A percentile compares a stretch with the other conserved stretches of the same genome.
Evolutionary conservation across 2,797 vertebrate genomes (phyloP).

Genomic region (Lophius americanus): DNA sequence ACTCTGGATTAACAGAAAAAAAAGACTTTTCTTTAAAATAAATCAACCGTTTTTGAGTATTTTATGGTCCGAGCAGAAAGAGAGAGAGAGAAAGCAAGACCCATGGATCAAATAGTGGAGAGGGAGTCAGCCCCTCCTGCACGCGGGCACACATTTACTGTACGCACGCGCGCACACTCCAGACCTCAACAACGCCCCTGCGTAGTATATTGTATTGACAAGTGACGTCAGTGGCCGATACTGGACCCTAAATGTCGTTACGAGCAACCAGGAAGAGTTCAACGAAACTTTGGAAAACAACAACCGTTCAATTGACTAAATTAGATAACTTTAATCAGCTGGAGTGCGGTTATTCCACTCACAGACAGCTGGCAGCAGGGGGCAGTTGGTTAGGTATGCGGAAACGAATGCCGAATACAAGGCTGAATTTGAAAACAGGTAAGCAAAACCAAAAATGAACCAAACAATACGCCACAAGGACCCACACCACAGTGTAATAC

Average conservation of each 20-base stretch:
- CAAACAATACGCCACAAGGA: neutral
- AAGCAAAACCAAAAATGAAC: rapidly evolving
- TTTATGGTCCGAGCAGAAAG: too few relatives aligned
- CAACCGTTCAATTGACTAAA: rapidly evolving
- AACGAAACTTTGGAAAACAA: neutral
- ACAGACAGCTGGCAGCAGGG: slow-evolving; percentile 11
- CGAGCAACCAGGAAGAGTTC: neutral
- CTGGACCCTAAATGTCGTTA: neutral
- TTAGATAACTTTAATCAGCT: slow-evolving; percentile 30
- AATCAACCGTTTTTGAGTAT: too few relatives aligned
- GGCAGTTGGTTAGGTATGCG: slow-evolving; percentile 57
- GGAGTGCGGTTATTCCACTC: slow-evolving; percentile 9
- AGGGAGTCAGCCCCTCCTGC: slow-evolving; percentile 12
- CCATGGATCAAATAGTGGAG: too few relatives aligned
- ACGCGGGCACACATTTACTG: neutral
- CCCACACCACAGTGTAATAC: too few relatives aligned
- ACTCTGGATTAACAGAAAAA: too few relatives aligned
- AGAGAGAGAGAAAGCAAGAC: too few relatives aligned
- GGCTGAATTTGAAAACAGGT: slow-evolving; percentile 15
- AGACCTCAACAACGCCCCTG: neutral
- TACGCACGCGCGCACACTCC: neutral
- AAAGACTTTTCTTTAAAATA: too few relatives aligned
- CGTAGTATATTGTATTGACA: slow-evolving; percentile 32
- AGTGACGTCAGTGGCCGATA: slow-evolving; percentile 53
- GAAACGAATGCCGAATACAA: slow-evolving; percentile 59